Evolutionary conservation across 2,113 vertebrate genomes (phyloP), one percentile per base, ranked within the genome.

Genomic region (Neodontobutis hainanensis): DNA sequence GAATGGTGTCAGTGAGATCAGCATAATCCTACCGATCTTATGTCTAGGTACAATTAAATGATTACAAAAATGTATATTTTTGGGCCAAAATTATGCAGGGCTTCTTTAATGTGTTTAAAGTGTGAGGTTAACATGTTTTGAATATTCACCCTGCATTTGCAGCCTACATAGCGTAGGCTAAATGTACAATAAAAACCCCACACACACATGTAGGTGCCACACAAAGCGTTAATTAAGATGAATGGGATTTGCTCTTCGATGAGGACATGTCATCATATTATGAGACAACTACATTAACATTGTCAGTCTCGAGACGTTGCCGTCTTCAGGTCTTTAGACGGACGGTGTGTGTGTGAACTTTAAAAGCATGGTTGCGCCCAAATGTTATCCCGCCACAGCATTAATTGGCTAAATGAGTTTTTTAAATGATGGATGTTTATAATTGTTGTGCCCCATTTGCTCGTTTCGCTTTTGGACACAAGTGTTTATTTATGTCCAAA

Each of bases 341-440:
- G 7, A 35, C 32, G 6, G 19, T 55, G 32, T 53, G 52, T 14
- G 19, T n/a, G 58, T 85, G 77, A 86, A 51, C 52, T 85, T 74
- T 76, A 72, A 78, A 34, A 46, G 57, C 50, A 71, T 73, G 42
- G 40, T 36, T 65, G 55, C 60, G n/a, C 68, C 56, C 42, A 69
- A 80, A 88, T 83, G 78, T 83, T 82, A 89, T 61, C 53, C 74
- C 40, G 44, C 62, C 75, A 75, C 55, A 15, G 62, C 47, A 75
- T 80, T 90, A 89, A 92, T 83, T 85, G 83, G 66, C 72, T 69
- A 76, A 88, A 91, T 87, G 69, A 87, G 69, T 79, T 85, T 82
- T 75, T 82, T 65, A 73, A 74, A 66, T 89, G 87, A 91, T 89
- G 84, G 87, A 90, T 86, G 83, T 68, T 80, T 78, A 83, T 81